A percentile compares a stretch with the other conserved stretches of the same genome.
phyloP scores from a whole-genome alignment of 1,140 invertebrate species.

The Spodoptera litura region DNA sequence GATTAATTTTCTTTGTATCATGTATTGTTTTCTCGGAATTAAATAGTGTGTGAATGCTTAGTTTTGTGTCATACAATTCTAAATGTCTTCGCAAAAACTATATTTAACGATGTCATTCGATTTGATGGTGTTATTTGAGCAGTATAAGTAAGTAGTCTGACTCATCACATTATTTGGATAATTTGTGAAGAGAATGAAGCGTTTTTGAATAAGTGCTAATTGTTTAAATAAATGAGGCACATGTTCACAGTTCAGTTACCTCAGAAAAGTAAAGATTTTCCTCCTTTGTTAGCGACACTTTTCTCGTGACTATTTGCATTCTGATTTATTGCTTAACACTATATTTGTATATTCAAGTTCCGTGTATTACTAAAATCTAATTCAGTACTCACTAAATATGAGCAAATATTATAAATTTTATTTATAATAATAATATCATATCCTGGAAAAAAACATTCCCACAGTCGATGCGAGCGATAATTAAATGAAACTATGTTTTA shows the following conservation, averaged over 20 bases:
- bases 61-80: background rate
- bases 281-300: background rate
- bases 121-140: background rate
- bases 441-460: background rate
- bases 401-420: no score
- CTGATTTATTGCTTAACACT: background rate
- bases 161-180: conserved; percentile 4
- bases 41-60: background rate
- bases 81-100: no score
- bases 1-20: conserved; percentile 16
- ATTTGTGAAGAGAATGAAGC: conserved; percentile 1
- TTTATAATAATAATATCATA: background rate
- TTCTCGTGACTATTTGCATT: conserved; percentile 29
- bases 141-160: background rate
- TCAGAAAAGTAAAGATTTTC: conserved; percentile 7
- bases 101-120: background rate
- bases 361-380: no score
- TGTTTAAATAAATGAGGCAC: conserved; percentile 3
- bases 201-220: conserved; percentile 3
- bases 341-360: background rate
- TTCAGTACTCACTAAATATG: no score
- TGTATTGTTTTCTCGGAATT: conserved; percentile 22
- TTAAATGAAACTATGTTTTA: background rate
- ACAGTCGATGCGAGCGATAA: background rate
- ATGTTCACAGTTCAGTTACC: conserved; percentile 27